Conservation (phyloP, 2,888 invertebrate species). For the Eupeodes luniger region DNA sequence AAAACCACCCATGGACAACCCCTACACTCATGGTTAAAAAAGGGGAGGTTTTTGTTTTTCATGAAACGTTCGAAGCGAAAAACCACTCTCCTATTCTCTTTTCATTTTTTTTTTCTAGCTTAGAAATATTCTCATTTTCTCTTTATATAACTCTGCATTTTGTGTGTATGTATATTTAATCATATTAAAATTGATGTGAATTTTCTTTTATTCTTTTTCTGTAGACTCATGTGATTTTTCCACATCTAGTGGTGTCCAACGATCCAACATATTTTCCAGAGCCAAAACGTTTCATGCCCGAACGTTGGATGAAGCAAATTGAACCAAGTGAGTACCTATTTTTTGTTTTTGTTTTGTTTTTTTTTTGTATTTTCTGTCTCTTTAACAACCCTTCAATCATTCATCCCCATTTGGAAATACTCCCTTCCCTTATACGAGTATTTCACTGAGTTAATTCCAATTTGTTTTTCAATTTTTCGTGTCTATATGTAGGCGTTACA, state of each 20-base stretch:
- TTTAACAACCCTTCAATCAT: constrained; percentile 15
- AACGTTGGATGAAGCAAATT: constrained; percentile 89
- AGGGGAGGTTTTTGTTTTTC: too few relatives aligned
- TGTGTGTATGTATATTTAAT: not conserved
- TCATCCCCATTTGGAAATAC: not conserved
- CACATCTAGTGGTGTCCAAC: constrained; percentile 91
- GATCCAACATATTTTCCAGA: constrained; percentile 89
- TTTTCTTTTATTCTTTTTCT: constrained; percentile 63
- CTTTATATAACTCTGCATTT: constrained; percentile 8
- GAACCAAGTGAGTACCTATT: constrained; percentile 80
- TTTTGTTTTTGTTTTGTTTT: constrained; percentile 13
- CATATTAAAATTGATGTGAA: constrained; percentile 18
- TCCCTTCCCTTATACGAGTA: constrained; percentile 11
- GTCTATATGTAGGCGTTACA: constrained; percentile 45
- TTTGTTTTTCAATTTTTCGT: not conserved
- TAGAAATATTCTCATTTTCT: constrained; percentile 22
- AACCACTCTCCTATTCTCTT: not conserved
- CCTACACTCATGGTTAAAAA: too few relatives aligned
- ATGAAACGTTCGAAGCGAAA: not conserved
- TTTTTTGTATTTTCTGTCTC: not conserved
- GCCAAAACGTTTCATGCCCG: constrained; percentile 89
- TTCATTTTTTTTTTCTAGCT: not conserved
- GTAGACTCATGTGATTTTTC: constrained; percentile 92
- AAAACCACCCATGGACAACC: too few relatives aligned
- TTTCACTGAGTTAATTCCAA: constrained; percentile 38